phyloP scores from a whole-genome alignment of 1,140 invertebrate species.

The Drosophila miranda region DNA sequence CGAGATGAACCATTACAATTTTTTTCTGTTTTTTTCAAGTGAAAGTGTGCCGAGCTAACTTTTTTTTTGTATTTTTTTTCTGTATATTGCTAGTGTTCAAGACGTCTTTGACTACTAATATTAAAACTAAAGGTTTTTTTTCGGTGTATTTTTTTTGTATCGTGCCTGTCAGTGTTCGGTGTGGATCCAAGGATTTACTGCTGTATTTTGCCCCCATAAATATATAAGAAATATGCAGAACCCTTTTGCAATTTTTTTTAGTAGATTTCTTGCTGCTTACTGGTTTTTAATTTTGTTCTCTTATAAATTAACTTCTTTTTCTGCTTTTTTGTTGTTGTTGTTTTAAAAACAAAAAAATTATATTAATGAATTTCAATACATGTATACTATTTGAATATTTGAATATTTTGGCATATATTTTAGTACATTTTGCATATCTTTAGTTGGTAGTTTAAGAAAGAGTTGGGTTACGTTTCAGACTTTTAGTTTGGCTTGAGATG shows the following conservation, averaged over 20 bases:
- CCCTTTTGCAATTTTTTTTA: conserved; percentile 20
- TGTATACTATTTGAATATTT: conserved; percentile 10
- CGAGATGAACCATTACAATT: conserved; percentile 8
- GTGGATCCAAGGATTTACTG: conserved; percentile 29
- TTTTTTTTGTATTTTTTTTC: conserved; percentile 20
- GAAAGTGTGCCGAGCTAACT: conserved; percentile 28
- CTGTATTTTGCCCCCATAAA: conserved; percentile 10
- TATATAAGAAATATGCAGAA: conserved; percentile 19
- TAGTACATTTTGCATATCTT: conserved; percentile 24
- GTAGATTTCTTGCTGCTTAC: conserved; percentile 17
- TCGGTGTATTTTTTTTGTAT: conserved; percentile 30
- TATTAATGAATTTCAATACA: neutral
- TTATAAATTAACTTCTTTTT: conserved; percentile 19
- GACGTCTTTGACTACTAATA: conserved; percentile 8
- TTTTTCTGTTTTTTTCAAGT: conserved; percentile 25
- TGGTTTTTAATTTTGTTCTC: conserved; percentile 23
- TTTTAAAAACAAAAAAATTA: conserved; percentile 33
- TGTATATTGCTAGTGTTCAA: conserved; percentile 32
- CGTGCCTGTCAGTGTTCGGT: conserved; percentile 45
- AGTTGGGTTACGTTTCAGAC: neutral
- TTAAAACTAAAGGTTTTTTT: conserved; percentile 34
- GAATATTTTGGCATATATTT: conserved; percentile 19
- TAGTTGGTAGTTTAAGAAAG: conserved; percentile 9
- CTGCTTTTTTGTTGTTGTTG: conserved; percentile 55
- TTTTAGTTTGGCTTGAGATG: conserved; percentile 2